Evolutionary conservation across 2,888 invertebrate species (phyloP), one percentile per base, ranked within the genome.

Genomic region (Cybosia mesomella): DNA sequence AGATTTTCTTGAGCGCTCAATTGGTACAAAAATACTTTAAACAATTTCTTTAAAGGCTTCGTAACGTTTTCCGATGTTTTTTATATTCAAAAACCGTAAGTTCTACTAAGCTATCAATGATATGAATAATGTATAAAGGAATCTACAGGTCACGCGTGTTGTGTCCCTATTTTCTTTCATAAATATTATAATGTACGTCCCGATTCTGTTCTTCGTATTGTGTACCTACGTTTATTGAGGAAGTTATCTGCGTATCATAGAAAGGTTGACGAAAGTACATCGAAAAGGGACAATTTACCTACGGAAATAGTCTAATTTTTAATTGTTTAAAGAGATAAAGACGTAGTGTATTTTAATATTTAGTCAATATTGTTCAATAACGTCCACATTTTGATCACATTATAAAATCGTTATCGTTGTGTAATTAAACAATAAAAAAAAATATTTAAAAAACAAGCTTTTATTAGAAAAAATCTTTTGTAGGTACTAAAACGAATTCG

Each of bases 101-200:
- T 54, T 65, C 62, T 53, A 36, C 53, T 64, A 55, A 68, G 36
- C 58, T 63, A 57, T 57, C 28, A 55, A 32, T 59, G 57, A 53
- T 34, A 67, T 64, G 64, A 75, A 74, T 65, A 54, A 39, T 68
- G 22, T 66, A 66, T 60, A 54, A 49, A 58, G 53, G 76, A 79
- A 72, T 72, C 77, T 72, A 78, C 77, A 78, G 79, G 77, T 78
- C 65, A 64, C 62, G 53, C 57, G 63, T 22, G n/a, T 61, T 71
- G 61, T 63, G 22, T 74, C 55, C 63, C 68, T 67, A 69, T 71
- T 70, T 53, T 21, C 49, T n/a, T 57, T 32, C 70, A 55, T 75
- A 54, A 53, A 67, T 71, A 61, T 59, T 68, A 28, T 59, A 68
- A 71, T 18, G 18, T 43, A 15, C 58, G 22, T 0, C 68, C 60